Conservation (phyloP, 2,797 vertebrate species). For the Scarus forsteni region DNA sequence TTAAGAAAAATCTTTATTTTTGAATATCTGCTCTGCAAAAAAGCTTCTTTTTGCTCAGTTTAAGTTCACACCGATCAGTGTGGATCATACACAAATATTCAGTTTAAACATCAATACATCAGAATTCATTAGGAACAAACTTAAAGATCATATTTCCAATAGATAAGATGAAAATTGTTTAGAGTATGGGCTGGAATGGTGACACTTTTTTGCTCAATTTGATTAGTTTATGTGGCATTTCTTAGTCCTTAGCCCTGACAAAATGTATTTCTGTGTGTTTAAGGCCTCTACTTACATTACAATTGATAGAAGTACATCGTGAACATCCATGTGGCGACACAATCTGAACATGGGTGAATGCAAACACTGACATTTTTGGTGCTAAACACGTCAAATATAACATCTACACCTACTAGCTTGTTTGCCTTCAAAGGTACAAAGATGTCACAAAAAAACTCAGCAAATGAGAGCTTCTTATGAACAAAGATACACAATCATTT, state of each 20-base stretch:
- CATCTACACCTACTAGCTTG: conserved; percentile 31
- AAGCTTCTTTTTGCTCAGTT: conserved; percentile 32
- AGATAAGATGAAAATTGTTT: conserved; percentile 27
- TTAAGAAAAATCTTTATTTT: conserved; percentile 45
- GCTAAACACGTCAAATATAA: conserved; percentile 44
- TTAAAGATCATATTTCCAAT: conserved; percentile 31
- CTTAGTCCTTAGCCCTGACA: conserved; percentile 71
- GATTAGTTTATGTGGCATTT: conserved; percentile 57
- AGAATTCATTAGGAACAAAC: conserved; percentile 49
- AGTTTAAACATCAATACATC: conserved; percentile 28
- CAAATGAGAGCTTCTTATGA: conserved; percentile 28
- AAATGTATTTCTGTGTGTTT: conserved; percentile 58
- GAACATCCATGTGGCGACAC: conserved; percentile 58
- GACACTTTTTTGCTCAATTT: conserved; percentile 55
- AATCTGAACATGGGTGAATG: conserved; percentile 41
- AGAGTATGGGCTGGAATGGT: conserved; percentile 47
- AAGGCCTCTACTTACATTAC: conserved; percentile 81
- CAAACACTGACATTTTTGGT: conserved; percentile 46
- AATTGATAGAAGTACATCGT: conserved; percentile 57
- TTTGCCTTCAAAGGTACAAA: conserved; percentile 30
- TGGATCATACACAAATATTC: conserved; percentile 40
- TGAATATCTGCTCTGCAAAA: conserved; percentile 39
- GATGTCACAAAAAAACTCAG: conserved; percentile 29
- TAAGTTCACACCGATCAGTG: conserved; percentile 26
- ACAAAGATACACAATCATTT: conserved; percentile 21